A percentile compares a stretch with the other conserved stretches of the same genome.
phyloP scores from a whole-genome alignment of 2,888 invertebrate genomes.

The Leptinotarsa haldemani region DNA sequence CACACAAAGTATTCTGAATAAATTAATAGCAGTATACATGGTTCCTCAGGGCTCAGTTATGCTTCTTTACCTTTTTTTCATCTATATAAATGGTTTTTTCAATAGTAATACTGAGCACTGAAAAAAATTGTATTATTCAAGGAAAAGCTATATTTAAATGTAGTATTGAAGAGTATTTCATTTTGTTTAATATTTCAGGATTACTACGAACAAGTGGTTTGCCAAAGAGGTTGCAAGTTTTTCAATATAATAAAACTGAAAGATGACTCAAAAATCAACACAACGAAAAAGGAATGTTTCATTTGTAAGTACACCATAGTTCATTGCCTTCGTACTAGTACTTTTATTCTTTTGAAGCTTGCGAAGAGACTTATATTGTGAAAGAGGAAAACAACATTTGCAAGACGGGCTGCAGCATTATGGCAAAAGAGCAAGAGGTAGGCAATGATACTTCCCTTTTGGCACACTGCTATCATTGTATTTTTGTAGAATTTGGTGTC shows the following conservation, averaged over 20 bases:
- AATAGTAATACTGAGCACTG: too few species aligned
- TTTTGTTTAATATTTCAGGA: slow-evolving; percentile 45
- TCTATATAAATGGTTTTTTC: too few species aligned
- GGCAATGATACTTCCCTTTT: slow-evolving; percentile 14
- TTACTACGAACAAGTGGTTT: slow-evolving; percentile 56
- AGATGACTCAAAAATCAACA: slow-evolving; percentile 55
- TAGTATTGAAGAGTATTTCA: slow-evolving; percentile 2
- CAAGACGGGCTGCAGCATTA: slow-evolving; percentile 54
- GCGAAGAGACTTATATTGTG: slow-evolving; percentile 54
- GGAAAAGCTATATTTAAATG: not conserved
- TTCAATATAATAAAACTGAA: slow-evolving; percentile 58
- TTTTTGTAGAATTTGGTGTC: slow-evolving; percentile 42
- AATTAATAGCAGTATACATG: too few species aligned
- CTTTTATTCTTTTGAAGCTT: slow-evolving; percentile 51
- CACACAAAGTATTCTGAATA: too few species aligned
- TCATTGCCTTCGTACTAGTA: not conserved
- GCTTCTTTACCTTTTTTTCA: too few species aligned
- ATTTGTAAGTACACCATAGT: slow-evolving; percentile 53
- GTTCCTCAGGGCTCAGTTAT: too few species aligned
- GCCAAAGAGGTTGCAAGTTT: slow-evolving; percentile 59
- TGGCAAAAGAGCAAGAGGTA: slow-evolving; percentile 55
- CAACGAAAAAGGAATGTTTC: slow-evolving; percentile 57
- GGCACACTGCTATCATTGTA: slow-evolving; percentile 6
- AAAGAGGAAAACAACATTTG: slow-evolving; percentile 52
- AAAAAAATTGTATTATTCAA: too few species aligned